These are phyloP conservation scores for Falco naumanni DNA, from an alignment of 2,797 vertebrate species.

Conservation along the genomic window DNA sequence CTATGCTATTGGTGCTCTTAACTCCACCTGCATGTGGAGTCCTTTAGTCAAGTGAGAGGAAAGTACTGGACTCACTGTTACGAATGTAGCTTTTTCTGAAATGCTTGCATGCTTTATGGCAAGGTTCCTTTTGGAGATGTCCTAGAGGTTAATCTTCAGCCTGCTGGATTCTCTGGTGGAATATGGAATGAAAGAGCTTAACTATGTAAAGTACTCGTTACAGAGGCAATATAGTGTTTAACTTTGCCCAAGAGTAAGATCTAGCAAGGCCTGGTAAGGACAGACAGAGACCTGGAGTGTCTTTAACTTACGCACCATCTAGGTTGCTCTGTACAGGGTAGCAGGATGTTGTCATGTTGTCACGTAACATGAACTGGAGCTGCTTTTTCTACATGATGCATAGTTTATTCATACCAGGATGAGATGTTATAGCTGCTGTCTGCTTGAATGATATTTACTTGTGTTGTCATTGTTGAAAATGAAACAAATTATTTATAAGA, in stretches of 20 bases:
- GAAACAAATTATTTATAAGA: not conserved
- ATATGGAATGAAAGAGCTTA: not conserved
- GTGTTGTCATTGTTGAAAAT: not conserved
- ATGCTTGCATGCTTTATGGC: not conserved
- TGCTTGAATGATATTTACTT: not conserved
- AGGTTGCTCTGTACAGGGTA: not conserved
- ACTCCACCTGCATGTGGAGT: not conserved
- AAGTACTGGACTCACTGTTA: not conserved
- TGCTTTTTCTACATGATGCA: not conserved
- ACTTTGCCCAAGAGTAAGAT: not conserved
- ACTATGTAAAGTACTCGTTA: not conserved
- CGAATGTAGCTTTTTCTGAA: not conserved
- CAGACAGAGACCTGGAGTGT: accelerated
- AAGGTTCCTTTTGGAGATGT: not conserved
- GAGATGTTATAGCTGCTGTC: not conserved
- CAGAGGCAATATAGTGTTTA: not conserved
- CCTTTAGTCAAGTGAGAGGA: not conserved
- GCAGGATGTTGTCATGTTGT: not conserved
- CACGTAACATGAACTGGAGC: not conserved
- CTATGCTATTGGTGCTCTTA: not conserved
- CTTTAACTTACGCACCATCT: not conserved
- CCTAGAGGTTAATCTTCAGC: not conserved
- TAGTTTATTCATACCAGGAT: not conserved
- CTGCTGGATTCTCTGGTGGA: not conserved
- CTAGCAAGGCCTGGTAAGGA: not conserved